Base-by-base conservation (phyloP, 2,888 invertebrate species). In the Hirudinaria manillensis region DNA sequence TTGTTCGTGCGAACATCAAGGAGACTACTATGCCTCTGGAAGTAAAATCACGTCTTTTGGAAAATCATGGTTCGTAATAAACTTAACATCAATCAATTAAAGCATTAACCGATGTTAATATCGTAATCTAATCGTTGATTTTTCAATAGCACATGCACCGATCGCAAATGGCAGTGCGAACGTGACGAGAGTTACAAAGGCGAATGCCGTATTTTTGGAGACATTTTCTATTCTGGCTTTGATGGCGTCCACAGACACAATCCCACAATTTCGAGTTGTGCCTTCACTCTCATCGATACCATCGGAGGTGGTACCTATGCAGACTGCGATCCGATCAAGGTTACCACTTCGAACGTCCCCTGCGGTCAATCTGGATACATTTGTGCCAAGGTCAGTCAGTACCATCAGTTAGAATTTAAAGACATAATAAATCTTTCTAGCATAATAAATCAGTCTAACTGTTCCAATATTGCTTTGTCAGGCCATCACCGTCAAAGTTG, bases 61-160 rank as follows among this genome's bases (percentile, higher is more conserved):
- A 70, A 82, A 83, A 61, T 74, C 77, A 65, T 83, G 83, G 83
- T 83, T 75, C 16, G 45, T 45, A 1, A 45, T 10, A 45, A 45
- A 45, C 1, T 45, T 16, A n/a, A n/a, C 45, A n/a, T 45, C 10
- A 45, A 45, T 45, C 45, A 45, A 16, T 3, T 27, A 65, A 65
- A 65, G 27, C 65, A 3, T 32, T 32, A 29, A 29, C 1, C 7
- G 19, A 19, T 7, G 16, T 29, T 45, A 45, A 45, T 10, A n/a
- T n/a, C n/a, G n/a, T n/a, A 45, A 45, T 45, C 13, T 45, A 45
- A 45, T 45, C 3, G 13, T 45, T 45, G 13, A 27, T 34, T 51
- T 29, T 24, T 10, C 19, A 34, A 45, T n/a, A 73, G 73, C 66
- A 51, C 32, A 3, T 75, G 75, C 53, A 66, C 71, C 6, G 51